Base-by-base conservation (phyloP, 2,888 invertebrate genomes). In the Carcina quercana region DNA sequence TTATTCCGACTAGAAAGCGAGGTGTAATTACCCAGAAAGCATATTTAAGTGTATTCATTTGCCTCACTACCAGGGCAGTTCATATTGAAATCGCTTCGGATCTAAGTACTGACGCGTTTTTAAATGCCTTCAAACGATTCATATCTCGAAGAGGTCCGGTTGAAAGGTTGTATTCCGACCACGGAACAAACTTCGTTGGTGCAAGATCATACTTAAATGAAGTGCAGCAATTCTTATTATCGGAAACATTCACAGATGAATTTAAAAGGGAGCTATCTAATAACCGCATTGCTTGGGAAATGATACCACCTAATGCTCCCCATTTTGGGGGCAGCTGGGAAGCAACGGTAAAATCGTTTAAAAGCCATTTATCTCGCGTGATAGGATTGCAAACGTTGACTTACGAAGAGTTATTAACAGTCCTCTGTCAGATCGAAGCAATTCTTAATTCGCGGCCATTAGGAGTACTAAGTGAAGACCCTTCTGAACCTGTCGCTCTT, bases 111-210 rank as follows among this genome's bases (percentile, higher is more conserved):
- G 34, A 30, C 2, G 19, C 28, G 11, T 45, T 45, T 25, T 12
- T 43, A 5, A 20, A 24, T 8, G 43, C 43, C 1, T 38, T 45
- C 6, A 45, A 41, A 14, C 33, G 42, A 2, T 45, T 40, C 30
- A 25, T 45, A 3, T 26, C 45, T 11, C 37, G 41, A 10, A 37
- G 45, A 5, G 42, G 45, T n/a, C 40, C 43, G 8, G 34, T 36
- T 8, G 13, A 12, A 8, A 11, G 22, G 11, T 15, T 39, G 14
- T 36, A 41, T 20, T 34, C 30, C 1, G 42, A 42, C 15, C 12
- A 19, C 10, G 42, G 32, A 2, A 42, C 36, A 0, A 42, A 42
- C 20, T 41, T 33, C 25, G 17, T 34, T 5, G 35, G 33, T 4
- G 32, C 32, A 11, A 31, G 22, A 11, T 13, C 22, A 7, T 12